These are phyloP conservation scores for Hermetia illucens DNA, from an alignment of 1,140 invertebrate genomes.

Conservation along the genomic window DNA sequence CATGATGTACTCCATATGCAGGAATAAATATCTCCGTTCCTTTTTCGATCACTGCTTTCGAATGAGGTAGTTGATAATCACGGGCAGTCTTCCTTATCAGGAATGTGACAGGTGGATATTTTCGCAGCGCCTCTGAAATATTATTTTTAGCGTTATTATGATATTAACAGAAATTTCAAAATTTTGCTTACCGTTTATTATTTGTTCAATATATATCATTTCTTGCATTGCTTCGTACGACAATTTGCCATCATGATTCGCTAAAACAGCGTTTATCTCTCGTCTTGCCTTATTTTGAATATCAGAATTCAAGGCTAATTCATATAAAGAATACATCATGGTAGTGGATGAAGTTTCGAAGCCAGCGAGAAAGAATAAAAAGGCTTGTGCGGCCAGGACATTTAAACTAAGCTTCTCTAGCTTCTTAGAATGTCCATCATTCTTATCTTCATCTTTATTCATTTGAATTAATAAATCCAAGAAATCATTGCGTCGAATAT, in stretches of 20 bases:
- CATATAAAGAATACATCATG: constrained; percentile 32
- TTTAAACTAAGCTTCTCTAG: constrained; percentile 18
- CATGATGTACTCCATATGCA: no score
- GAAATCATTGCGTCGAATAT: no score
- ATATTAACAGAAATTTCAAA: not conserved
- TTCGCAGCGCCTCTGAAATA: constrained; percentile 27
- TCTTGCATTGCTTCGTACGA: constrained; percentile 24
- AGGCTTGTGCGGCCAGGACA: constrained; percentile 24
- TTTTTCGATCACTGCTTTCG: no score
- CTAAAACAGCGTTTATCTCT: constrained; percentile 30
- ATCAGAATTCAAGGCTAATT: constrained; percentile 35
- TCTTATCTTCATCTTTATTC: constrained; percentile 9
- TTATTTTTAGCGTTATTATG: constrained; percentile 1
- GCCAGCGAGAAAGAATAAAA: constrained; percentile 29
- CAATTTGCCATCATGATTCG: constrained; percentile 23
- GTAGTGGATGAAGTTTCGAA: constrained; percentile 40
- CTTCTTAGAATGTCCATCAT: not conserved
- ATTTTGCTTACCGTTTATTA: constrained; percentile 14
- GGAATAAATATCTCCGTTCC: no score
- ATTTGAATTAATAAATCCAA: no score
- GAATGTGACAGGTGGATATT: constrained; percentile 19
- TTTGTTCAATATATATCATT: constrained; percentile 22
- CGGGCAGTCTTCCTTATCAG: constrained; percentile 10
- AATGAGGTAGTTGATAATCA: constrained; percentile 13
- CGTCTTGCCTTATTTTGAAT: constrained; percentile 32